Evolutionary conservation across 2,888 invertebrate genomes (phyloP), one percentile per base, ranked within the genome.

Genomic region (Parnassius orleans): DNA sequence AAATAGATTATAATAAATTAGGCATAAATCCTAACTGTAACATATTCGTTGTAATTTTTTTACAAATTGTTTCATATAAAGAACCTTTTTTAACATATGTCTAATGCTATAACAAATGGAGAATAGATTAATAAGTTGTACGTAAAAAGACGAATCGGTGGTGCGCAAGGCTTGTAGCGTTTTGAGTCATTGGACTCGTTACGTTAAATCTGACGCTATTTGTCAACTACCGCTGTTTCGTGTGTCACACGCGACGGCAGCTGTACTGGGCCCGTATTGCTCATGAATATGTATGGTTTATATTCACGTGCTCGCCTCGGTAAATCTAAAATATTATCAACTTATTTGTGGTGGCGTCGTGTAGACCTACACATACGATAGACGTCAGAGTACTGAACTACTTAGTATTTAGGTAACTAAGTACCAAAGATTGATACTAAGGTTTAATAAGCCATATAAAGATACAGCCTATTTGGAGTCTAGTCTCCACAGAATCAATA

Each of bases 131-230:
- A 65, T 54, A 66, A 64, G 61, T 61, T 66, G 65, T 70, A 67
- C 63, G 68, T 69, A 67, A 68, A 67, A 68, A 70, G 68, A 67
- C 61, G 64, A 63, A 65, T 53, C 66, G 65, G 64, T 33, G 58
- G 66, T 66, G 58, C 55, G 64, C 65, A 61, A 60, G 53, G 65
- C 64, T 60, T 70, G 68, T 73, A 74, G 72, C 76, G 70, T 75
- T 79, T 77, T 79, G 78, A 79, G 69, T 72, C 74, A 79, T 77
- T 71, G 74, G 71, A 62, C 68, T 66, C 75, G 74, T 79, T 78
- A 70, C 65, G 68, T 57, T 67, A 72, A 78, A 78, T 79, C 73
- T 73, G 58, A 54, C 54, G 65, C 66, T 73, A 78, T 81, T 79
- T 79, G 76, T 80, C 75, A 79, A 69, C 71, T 66, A 77, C 74